Conservation (phyloP, 2,888 invertebrate genomes). For the Drosophila kambysellisi region DNA sequence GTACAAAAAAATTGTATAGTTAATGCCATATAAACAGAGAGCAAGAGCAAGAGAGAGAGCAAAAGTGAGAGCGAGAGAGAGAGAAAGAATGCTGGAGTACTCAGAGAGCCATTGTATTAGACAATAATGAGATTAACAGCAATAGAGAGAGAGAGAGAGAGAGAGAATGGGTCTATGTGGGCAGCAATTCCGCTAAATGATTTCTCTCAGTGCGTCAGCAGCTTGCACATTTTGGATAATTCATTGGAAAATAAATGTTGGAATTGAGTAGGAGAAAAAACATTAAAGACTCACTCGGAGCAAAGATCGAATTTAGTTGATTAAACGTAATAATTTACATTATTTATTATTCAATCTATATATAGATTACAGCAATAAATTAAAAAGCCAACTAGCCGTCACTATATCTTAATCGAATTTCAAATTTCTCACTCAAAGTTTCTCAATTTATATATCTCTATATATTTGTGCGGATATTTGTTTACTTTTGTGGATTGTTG, state of each 20-base stretch:
- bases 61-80: constrained; percentile 19
- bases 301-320: constrained; percentile 4
- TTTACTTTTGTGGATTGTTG: background rate
- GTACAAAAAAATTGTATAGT: constrained; percentile 31
- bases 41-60: constrained; percentile 26
- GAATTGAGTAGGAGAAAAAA: constrained; percentile 16
- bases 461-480: background rate
- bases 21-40: constrained; percentile 67
- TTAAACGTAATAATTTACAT: constrained; percentile 8
- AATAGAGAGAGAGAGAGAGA: background rate
- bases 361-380: constrained; percentile 3
- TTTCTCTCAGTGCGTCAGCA: constrained; percentile 56
- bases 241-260: constrained; percentile 62
- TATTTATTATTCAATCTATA: constrained; percentile 7
- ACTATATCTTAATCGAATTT: background rate
- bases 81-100: constrained; percentile 33
- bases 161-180: background rate
- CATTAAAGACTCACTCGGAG: background rate
- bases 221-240: constrained; percentile 56
- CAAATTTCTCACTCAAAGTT: background rate
- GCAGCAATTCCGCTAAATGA: constrained; percentile 29
- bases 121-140: constrained; percentile 30
- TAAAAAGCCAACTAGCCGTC: background rate
- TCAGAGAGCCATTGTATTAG: constrained; percentile 22
- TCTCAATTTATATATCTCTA: background rate